phyloP scores from a whole-genome alignment of 2,113 vertebrate species.

The Mastomys natalensis region DNA sequence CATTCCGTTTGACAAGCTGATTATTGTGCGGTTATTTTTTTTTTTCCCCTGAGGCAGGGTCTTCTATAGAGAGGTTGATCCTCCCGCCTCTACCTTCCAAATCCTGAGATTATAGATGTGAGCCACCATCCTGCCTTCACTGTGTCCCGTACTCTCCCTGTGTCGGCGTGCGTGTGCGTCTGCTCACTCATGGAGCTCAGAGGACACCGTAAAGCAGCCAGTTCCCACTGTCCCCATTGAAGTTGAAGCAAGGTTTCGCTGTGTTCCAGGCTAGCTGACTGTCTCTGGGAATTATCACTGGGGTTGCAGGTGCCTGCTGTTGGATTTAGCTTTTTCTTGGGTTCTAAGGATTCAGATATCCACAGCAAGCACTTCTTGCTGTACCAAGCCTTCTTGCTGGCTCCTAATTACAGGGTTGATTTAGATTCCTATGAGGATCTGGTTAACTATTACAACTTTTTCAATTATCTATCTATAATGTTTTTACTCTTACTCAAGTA shows the following conservation, averaged over 20 bases:
- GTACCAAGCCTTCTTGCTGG: too few relatives aligned
- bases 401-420: not conserved
- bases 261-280: not conserved
- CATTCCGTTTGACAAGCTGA: not conserved
- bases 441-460: not conserved
- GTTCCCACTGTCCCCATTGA: not conserved
- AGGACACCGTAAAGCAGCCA: not conserved
- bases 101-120: not conserved
- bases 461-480: not conserved
- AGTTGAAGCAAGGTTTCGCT: not conserved
- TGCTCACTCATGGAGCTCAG: not conserved
- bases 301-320: not conserved
- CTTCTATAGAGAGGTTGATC: not conserved
- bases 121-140: not conserved
- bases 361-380: not conserved
- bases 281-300: not conserved
- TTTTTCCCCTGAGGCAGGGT: not conserved
- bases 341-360: too few relatives aligned
- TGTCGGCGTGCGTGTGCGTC: too few relatives aligned
- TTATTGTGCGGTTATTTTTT: not conserved
- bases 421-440: not conserved
- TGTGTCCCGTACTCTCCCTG: too few relatives aligned
- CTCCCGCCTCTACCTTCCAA: not conserved
- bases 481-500: not conserved
- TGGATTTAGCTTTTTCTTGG: too few relatives aligned